A percentile compares a stretch with the other conserved stretches of the same genome.
Conservation (phyloP, 2,113 vertebrate genomes). For the Struthio camelus region DNA sequence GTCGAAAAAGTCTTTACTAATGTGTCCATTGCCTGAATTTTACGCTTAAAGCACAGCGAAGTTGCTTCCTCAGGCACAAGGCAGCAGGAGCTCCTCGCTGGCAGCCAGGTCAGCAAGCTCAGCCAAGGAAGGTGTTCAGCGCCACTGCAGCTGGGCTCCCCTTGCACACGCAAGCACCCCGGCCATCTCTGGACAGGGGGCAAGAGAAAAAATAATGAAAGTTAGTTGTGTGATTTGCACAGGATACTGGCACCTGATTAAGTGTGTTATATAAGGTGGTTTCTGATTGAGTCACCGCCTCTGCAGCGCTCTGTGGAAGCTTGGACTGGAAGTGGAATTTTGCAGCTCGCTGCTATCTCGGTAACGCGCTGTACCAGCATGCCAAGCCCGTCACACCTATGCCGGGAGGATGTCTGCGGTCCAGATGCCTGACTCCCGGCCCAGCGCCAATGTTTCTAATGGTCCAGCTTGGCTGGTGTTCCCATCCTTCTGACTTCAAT, state of each 20-base stretch:
- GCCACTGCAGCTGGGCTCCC: neutral
- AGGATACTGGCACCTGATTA: neutral
- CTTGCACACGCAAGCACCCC: neutral
- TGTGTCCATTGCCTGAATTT: neutral
- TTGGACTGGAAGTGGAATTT: rapidly evolving
- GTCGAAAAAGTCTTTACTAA: neutral
- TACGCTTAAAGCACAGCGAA: neutral
- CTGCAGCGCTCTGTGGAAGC: neutral
- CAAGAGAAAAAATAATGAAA: neutral
- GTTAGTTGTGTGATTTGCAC: neutral
- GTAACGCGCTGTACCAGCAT: neutral
- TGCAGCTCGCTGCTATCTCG: neutral
- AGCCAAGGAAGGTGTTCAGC: neutral
- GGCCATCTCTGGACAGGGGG: neutral
- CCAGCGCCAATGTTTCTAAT: too few species aligned
- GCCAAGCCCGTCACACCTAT: neutral
- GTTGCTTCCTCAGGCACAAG: neutral
- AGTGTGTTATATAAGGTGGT: neutral
- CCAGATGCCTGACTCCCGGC: too few species aligned
- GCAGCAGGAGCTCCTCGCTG: neutral
- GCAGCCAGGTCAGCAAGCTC: too few species aligned
- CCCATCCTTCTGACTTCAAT: neutral
- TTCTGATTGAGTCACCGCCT: neutral
- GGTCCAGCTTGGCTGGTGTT: neutral
- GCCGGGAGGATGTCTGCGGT: neutral